Base-by-base conservation (phyloP, 2,888 invertebrate genomes). In the Acrobasis suavella region DNA sequence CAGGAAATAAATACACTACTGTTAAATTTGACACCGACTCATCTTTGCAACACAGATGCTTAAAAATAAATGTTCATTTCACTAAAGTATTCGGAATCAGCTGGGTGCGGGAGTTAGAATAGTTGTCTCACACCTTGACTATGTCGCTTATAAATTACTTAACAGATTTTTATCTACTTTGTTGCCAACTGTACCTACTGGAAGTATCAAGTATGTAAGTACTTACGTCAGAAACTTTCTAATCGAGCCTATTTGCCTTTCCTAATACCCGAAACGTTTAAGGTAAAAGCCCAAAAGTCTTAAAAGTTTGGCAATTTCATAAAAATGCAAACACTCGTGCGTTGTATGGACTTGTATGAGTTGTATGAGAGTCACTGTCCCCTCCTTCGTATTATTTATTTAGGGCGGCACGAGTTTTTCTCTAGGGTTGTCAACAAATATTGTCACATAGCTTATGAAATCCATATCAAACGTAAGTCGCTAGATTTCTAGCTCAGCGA, bases 371-470 rank as follows among this genome's bases (percentile, higher is more conserved):
- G 32, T 50, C 59, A 50, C 42, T 78, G 75, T 75, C 54, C 73
- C 74, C 72, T 74, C 75, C 76, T 77, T 76, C 72, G 70, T 76
- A 79, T 83, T 83, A 83, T 83, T 82, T 83, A 82, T 83, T 82
- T 82, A 83, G 81, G 83, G 72, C 65, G 71, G 69, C 65, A 69
- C 66, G 46, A 62, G 69, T 68, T 68, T 68, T 58, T 54, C 51
- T 10, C 42, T 62, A 78, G 79, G 82, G 81, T 50, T 80, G 75
- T 38, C 76, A 60, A 58, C 37, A 46, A 46, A 32, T 32, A 32
- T 32, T 32, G 32, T 8, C 8, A 32, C 32, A 7, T 32, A 22
- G 2, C 3, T 22, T 3, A 22, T 22, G 22, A 22, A 22, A 22
- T 22, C 22, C 22, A 22, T 22, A 22, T 22, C 2, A 22, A 22